Percentiles rank a stretch among this genome's conserved stretches.
Evolutionary conservation across 35 echinoderm and acorn worm genomes (phyloP).

Genomic region (Lytechinus pictus): DNA sequence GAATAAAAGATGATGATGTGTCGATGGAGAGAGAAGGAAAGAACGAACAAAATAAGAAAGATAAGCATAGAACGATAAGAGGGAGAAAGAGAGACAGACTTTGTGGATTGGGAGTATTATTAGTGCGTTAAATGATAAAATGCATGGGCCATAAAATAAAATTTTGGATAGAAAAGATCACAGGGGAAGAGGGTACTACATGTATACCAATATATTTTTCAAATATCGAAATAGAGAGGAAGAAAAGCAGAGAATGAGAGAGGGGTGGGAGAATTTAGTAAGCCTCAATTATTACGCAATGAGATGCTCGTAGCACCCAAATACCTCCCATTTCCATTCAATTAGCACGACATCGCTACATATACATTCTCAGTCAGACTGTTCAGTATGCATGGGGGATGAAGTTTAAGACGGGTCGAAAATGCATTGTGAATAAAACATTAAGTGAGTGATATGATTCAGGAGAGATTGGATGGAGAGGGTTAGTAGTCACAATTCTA

Average conservation of each 20-base stretch:
- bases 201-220: too few species aligned
- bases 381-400: not conserved
- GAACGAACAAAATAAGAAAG: not conserved
- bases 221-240: not conserved
- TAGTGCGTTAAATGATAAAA: too few species aligned
- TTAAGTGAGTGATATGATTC: slow-evolving; percentile 40
- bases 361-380: not conserved
- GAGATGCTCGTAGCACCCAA: not conserved
- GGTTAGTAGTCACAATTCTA: not conserved
- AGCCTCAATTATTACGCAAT: not conserved
- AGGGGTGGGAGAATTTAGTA: not conserved
- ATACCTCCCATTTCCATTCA: not conserved
- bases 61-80: not conserved
- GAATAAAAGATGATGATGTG: too few species aligned
- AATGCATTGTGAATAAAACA: slow-evolving; percentile 27
- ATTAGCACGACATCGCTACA: not conserved
- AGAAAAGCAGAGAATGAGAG: not conserved
- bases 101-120: too few species aligned
- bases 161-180: not conserved
- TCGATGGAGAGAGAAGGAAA: too few species aligned
- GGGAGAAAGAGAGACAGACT: not conserved
- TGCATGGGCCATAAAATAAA: not conserved
- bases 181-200: not conserved
- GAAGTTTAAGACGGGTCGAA: not conserved
- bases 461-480: not conserved